A percentile compares a stretch with the other conserved stretches of the same genome.
phyloP scores from a whole-genome alignment of 2,797 vertebrate genomes.

The Scarus forsteni region DNA sequence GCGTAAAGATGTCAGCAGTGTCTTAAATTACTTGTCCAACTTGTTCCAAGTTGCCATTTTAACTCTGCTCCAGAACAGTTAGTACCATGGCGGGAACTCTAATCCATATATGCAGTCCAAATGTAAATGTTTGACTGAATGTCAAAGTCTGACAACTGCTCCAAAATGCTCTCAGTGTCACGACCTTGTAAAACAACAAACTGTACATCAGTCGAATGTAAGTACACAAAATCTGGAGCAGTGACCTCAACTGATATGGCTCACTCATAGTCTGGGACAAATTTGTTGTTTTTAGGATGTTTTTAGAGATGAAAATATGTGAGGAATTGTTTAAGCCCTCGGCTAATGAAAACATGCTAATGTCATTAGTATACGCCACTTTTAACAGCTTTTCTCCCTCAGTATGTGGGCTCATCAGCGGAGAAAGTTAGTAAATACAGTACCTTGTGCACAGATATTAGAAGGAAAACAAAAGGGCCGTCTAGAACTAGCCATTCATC shows the following conservation, averaged over 20 bases:
- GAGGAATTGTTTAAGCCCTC: too few species aligned
- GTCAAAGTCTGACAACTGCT: background rate
- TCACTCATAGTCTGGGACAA: background rate
- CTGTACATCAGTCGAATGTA: background rate
- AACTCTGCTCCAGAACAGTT: background rate
- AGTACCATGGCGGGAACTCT: background rate
- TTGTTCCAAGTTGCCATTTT: background rate
- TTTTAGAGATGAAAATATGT: background rate
- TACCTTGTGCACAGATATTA: too few species aligned
- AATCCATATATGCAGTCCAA: too few species aligned
- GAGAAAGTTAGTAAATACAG: too few species aligned
- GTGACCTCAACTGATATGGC: background rate
- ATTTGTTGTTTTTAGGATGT: background rate
- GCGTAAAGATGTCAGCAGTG: background rate
- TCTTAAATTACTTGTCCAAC: background rate
- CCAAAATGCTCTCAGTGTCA: background rate
- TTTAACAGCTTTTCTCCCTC: too few species aligned
- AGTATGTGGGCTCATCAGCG: too few species aligned
- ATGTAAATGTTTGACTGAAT: too few species aligned
- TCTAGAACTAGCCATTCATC: too few species aligned
- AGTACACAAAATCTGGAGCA: background rate
- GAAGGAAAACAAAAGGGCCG: too few species aligned
- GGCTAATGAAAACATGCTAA: too few species aligned
- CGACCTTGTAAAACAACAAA: background rate
- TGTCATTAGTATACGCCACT: too few species aligned